Evolutionary conservation across 2,113 vertebrate species (phyloP).

Genomic region (Corydoras maculifer): DNA sequence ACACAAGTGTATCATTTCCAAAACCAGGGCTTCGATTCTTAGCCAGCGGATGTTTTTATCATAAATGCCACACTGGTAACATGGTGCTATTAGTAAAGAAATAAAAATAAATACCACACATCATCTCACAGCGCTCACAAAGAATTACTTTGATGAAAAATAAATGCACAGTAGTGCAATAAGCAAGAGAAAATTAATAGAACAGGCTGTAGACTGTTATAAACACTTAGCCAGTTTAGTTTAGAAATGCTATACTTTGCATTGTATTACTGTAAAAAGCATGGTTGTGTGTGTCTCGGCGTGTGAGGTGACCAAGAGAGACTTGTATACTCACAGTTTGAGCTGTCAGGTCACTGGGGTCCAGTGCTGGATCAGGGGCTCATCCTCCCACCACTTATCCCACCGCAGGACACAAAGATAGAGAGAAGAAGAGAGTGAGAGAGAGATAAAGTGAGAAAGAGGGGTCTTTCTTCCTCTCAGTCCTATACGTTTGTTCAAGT

Average conservation of each 20-base stretch:
- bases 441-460: conserved; percentile 14
- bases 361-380: conserved; percentile 46
- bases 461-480: conserved; percentile 28
- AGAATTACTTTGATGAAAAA: conserved; percentile 5
- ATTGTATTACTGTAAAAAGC: background rate
- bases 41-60: too few relatives aligned
- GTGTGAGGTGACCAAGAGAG: conserved; percentile 31
- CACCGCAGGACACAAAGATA: conserved; percentile 41
- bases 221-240: too few relatives aligned
- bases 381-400: conserved; percentile 51
- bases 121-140: background rate
- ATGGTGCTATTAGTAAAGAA: too few relatives aligned
- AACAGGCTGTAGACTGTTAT: too few relatives aligned
- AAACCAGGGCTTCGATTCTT: conserved; percentile 2
- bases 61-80: background rate
- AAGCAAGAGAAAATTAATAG: too few relatives aligned
- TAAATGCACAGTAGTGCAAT: too few relatives aligned
- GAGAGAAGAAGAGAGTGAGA: conserved; percentile 24
- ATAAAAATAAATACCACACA: too few relatives aligned
- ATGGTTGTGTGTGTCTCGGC: background rate
- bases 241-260: too few relatives aligned
- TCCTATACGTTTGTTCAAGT: conserved; percentile 31
- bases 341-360: conserved; percentile 46
- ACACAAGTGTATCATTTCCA: conserved; percentile 15
- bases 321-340: conserved; percentile 47